Evolutionary conservation across 2,113 vertebrate species (phyloP), one percentile per base, ranked within the genome.

Genomic region (Gracilinanus agilis): DNA sequence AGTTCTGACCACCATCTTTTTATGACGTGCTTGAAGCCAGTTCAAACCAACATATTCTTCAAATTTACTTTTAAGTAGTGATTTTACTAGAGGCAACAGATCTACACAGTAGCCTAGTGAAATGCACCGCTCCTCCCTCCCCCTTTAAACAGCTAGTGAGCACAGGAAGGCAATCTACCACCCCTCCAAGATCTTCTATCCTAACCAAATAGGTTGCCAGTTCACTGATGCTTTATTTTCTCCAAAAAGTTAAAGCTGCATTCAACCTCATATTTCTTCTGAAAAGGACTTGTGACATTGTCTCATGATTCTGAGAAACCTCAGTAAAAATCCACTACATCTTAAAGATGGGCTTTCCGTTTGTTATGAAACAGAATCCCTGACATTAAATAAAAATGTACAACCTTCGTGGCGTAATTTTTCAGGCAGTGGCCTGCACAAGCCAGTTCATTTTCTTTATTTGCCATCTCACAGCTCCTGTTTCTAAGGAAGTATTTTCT

Each of bases 31-130:
- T 97, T 98, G 98, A 94, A 99, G 98, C 99, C 99, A 99, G 96
- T 99, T 99, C 97, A 99, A 98, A 96, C 99, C 99, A 98, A 99
- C 99, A 99, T 98, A 99, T 99, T 99, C 99, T 99, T 99, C 99
- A 61, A 99, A 99, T 95, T 98, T 99, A 98, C 98, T 99, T 97
- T 98, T 98, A 98, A 99, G 99, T 88, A 99, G 97, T 67, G 98
- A 99, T 95, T 98, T 99, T 93, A 99, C 99, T 96, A 99, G 98
- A 95, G 99, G 99, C 94, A 99, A 49, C 49, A 49, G 49, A 49
- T 49, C 49, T 49, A 49, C 49, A 49, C 49, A 49, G 49, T 5
- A 49, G 49, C 49, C 49, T 49, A 49, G 49, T 49, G 49, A 49
- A 49, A 99, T 97, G 94, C 97, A 98, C 1, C 99, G 95, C 93